Percentiles rank a stretch among this genome's conserved stretches.
These are phyloP conservation scores for Girardia tigrina DNA, from an alignment of 2,888 invertebrate genomes.

Conservation along the genomic window DNA sequence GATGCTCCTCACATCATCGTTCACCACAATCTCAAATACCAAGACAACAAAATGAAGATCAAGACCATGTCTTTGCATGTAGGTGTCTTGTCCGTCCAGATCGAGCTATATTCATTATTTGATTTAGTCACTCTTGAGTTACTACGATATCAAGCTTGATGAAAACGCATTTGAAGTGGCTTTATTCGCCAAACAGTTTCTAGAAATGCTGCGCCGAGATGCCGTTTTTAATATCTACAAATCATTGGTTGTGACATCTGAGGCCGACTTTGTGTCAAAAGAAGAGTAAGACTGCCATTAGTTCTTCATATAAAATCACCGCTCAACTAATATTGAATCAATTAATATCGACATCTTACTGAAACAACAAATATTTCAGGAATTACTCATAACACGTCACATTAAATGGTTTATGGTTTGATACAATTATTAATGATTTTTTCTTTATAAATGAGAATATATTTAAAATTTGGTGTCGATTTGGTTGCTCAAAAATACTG, in stretches of 20 bases:
- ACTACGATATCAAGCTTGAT: constrained; percentile 76
- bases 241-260: constrained; percentile 55
- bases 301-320: too few relatives aligned
- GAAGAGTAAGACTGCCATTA: not conserved
- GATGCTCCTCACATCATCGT: not conserved
- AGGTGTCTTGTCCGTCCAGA: not conserved
- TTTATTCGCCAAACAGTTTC: constrained; percentile 81
- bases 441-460: too few relatives aligned
- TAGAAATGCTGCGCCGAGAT: constrained; percentile 88
- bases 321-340: too few relatives aligned
- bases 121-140: constrained; percentile 73
- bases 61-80: not conserved
- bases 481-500: too few relatives aligned
- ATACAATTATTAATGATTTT: too few relatives aligned
- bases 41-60: not conserved
- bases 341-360: too few relatives aligned
- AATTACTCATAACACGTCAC: too few relatives aligned
- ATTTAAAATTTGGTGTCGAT: too few relatives aligned
- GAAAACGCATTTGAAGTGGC: constrained; percentile 59
- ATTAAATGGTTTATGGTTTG: too few relatives aligned
- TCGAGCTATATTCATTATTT: too few relatives aligned
- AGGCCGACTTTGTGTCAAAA: not conserved
- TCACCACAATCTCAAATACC: not conserved
- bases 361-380: too few relatives aligned
- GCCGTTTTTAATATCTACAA: constrained; percentile 82